Conservation (phyloP, 1,140 invertebrate species). For the Melanaphis sacchari region DNA sequence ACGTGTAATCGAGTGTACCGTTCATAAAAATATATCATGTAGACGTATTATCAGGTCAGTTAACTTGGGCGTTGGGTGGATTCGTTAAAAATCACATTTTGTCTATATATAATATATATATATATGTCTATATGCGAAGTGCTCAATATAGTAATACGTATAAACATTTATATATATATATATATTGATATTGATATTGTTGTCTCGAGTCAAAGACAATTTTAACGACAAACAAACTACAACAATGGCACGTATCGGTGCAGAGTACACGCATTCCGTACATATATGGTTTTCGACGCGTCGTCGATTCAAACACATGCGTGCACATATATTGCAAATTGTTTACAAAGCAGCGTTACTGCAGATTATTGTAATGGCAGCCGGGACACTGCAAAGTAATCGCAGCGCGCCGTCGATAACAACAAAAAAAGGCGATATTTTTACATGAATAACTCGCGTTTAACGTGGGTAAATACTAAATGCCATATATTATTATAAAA, state of each 20-base stretch:
- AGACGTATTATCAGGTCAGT: neutral
- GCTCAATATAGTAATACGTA: neutral
- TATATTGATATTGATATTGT: neutral
- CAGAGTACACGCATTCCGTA: slow-evolving; percentile 31
- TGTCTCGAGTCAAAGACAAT: slow-evolving; percentile 35
- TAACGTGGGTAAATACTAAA: neutral
- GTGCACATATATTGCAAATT: neutral
- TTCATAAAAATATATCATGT: slow-evolving; percentile 18
- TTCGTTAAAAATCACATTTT: neutral
- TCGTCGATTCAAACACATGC: neutral
- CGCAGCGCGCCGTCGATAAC: neutral
- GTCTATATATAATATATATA: too few relatives aligned
- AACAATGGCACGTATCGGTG: slow-evolving; percentile 48
- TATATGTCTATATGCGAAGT: neutral
- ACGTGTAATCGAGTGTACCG: neutral
- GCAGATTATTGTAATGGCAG: neutral
- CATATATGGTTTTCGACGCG: slow-evolving; percentile 35
- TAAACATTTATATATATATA: neutral
- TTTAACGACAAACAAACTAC: slow-evolving; percentile 21
- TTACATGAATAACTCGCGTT: neutral
- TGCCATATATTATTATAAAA: too few relatives aligned
- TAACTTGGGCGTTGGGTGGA: neutral
- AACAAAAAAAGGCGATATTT: neutral
- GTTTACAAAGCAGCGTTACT: slow-evolving; percentile 1
- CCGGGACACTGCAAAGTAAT: neutral